Conservation (phyloP, 2,797 vertebrate genomes). For the Acipenser oxyrinchus region DNA sequence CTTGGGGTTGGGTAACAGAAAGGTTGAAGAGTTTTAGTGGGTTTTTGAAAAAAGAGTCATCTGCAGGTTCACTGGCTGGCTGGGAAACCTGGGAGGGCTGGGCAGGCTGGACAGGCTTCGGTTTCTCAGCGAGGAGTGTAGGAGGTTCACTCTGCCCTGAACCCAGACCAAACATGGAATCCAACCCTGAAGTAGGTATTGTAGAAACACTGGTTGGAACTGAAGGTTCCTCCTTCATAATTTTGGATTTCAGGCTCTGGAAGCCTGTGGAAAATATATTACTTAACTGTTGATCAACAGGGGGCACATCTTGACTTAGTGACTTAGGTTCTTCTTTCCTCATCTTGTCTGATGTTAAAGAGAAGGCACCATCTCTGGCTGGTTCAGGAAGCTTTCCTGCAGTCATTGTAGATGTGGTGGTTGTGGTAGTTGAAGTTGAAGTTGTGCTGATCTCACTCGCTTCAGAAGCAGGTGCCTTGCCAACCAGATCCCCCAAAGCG, state of each 20-base stretch:
- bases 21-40: slow-evolving; percentile 52
- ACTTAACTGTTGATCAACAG: slow-evolving; percentile 39
- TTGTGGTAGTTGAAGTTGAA: slow-evolving; percentile 8
- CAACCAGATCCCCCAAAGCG: slow-evolving; percentile 58
- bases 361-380: slow-evolving; percentile 21
- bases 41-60: slow-evolving; percentile 49
- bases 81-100: too few relatives aligned
- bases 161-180: slow-evolving; percentile 21
- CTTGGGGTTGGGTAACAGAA: slow-evolving; percentile 39
- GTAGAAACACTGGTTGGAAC: slow-evolving; percentile 30
- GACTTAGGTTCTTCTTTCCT: slow-evolving; percentile 23
- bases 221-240: slow-evolving; percentile 49
- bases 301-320: slow-evolving; percentile 18
- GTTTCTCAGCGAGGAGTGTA: slow-evolving; percentile 42
- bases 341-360: slow-evolving; percentile 23
- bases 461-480: slow-evolving; percentile 55
- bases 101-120: slow-evolving; percentile 47
- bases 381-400: slow-evolving; percentile 20
- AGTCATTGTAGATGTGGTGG: slow-evolving; percentile 10
- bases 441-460: slow-evolving; percentile 32
- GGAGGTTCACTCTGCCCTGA: slow-evolving; percentile 24
- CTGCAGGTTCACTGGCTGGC: slow-evolving; percentile 27
- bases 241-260: slow-evolving; percentile 57
- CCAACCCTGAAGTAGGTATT: slow-evolving; percentile 31
- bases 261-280: slow-evolving; percentile 49